Evolutionary conservation across 2,888 invertebrate genomes (phyloP), one percentile per base, ranked within the genome.

Genomic region (Hartigia nigra): DNA sequence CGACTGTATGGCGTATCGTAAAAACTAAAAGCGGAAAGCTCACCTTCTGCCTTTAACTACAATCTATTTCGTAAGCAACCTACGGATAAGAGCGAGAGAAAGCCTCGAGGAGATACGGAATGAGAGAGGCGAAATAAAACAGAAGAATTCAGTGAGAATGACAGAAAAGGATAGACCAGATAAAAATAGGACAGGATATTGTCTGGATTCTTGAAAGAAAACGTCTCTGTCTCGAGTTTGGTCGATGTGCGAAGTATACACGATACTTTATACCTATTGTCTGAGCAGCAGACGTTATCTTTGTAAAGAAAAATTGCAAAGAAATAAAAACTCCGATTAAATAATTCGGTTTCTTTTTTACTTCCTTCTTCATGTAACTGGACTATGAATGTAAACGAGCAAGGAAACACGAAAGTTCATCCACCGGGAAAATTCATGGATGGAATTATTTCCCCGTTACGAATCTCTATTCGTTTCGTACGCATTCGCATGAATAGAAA

Each of bases 141-240:
- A 23, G 23, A 55, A 23, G 23, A 9, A 55, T 55, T 55, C 23
- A 55, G 14, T 23, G 55, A 55, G 23, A 55, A 55, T 23, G 55
- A 55, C 23, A 9, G 23, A 55, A 23, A 55, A 55, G 55, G 55
- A 55, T 55, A 55, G 23, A 55, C 1, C 5, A 23, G 55, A 55
- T 23, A 72, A 55, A 81, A 79, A 74, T 77, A 76, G 74, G 70
- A 74, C 79, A 77, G 75, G 77, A 79, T 76, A 79, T 79, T 72
- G 34, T 31, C 70, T 69, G 76, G 55, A 12, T 69, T 14, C 76
- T 69, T 31, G 69, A 69, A 34, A 14, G 32, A 55, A 76, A 32
- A n/a, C 31, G 72, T 72, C 12, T 12, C n/a, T 31, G 32, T 1
- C 72, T 31, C 72, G 72, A 12, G 12, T 4, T 3, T 23, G 72